phyloP scores from a whole-genome alignment of 2,797 vertebrate genomes.

The Brachyrhaphis roseni region DNA sequence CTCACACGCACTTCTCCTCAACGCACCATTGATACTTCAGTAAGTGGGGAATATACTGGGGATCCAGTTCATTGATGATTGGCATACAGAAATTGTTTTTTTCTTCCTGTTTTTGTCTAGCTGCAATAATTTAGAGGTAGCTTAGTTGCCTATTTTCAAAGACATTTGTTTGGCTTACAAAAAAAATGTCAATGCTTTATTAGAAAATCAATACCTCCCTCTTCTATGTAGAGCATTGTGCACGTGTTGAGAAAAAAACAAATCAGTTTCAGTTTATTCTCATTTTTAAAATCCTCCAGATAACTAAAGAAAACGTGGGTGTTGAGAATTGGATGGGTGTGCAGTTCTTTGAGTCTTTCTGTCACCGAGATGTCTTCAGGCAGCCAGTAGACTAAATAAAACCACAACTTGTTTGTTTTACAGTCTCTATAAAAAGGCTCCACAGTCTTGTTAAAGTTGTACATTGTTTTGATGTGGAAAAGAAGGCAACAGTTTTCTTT shows the following conservation, averaged over 20 bases:
- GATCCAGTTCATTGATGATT: constrained; percentile 35
- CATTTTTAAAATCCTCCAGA: not conserved
- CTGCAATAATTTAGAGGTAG: constrained; percentile 1
- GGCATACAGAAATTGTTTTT: not conserved
- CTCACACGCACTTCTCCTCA: constrained; percentile 58
- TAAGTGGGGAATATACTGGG: constrained; percentile 38
- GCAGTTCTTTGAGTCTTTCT: not conserved
- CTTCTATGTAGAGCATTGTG: not conserved
- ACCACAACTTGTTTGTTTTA: constrained; percentile 6
- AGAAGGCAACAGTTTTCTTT: not conserved
- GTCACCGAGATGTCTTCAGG: constrained; percentile 2
- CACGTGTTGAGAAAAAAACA: not conserved
- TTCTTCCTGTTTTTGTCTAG: constrained; percentile 17
- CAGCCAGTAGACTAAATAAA: constrained; percentile 7
- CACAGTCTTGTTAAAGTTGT: constrained; percentile 3
- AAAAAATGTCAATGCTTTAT: not conserved
- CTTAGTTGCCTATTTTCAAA: not conserved
- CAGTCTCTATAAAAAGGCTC: not conserved
- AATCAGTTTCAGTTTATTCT: not conserved
- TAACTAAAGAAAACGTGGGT: not conserved
- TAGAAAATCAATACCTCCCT: not conserved
- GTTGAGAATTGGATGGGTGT: not conserved
- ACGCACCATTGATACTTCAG: constrained; percentile 66
- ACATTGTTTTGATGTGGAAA: constrained; percentile 7
- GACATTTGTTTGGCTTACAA: not conserved